Percentiles rank a stretch among this genome's conserved stretches.
Conservation (phyloP, 1,140 invertebrate species). For the Heterodera schachtii region DNA sequence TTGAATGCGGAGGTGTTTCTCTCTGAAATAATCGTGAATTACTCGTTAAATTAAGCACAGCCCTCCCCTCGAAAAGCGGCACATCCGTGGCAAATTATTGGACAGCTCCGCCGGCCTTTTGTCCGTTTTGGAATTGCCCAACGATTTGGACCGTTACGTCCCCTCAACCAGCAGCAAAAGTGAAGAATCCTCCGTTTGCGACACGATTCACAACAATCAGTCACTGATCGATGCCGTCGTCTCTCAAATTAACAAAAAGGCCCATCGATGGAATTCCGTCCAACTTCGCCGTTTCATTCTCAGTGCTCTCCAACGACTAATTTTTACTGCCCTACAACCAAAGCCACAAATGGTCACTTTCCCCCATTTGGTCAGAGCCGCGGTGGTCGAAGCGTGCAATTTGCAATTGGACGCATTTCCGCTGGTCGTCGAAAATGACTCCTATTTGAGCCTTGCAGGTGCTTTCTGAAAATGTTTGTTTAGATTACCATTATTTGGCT, state of each 20-base stretch:
- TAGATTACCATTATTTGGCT: neutral
- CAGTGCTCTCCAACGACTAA: neutral
- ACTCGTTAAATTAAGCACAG: neutral
- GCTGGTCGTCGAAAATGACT: neutral
- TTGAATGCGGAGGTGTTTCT: neutral
- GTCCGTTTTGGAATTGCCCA: neutral
- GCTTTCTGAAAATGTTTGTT: too few species aligned
- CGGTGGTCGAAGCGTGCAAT: neutral
- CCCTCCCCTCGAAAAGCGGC: neutral
- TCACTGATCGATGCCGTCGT: neutral
- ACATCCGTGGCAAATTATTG: neutral
- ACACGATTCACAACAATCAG: neutral
- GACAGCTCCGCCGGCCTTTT: neutral
- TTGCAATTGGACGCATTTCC: neutral
- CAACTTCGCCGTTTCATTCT: neutral
- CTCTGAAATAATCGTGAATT: too few species aligned
- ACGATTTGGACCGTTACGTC: neutral
- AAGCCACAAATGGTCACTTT: neutral
- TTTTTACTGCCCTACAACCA: neutral
- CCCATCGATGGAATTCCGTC: neutral
- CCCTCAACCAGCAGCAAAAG: neutral
- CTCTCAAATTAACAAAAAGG: neutral
- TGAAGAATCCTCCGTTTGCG: neutral
- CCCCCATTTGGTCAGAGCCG: neutral
- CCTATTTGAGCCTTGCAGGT: neutral